These are phyloP conservation scores for Eupithecia pulchellata DNA, from an alignment of 2,888 invertebrate species.

Conservation along the genomic window DNA sequence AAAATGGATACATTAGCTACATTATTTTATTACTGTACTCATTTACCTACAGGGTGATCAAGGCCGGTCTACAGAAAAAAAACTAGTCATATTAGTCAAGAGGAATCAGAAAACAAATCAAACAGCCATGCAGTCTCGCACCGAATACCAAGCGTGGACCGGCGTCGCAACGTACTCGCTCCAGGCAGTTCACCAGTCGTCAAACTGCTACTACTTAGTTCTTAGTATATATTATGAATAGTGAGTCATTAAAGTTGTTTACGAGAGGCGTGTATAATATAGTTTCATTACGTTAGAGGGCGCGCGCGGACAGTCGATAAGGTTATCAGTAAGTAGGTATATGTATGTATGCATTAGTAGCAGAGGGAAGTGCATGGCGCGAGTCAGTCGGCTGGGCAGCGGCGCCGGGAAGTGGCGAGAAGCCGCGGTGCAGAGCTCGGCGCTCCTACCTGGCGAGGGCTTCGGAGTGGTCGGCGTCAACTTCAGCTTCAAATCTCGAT, in stretches of 20 bases:
- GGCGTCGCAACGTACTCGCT: slow-evolving; percentile 27
- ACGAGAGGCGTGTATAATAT: neutral
- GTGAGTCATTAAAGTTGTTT: neutral
- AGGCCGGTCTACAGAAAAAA: slow-evolving; percentile 76
- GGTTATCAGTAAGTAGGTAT: slow-evolving; percentile 9
- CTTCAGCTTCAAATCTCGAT: slow-evolving; percentile 88
- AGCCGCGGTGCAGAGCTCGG: slow-evolving; percentile 50
- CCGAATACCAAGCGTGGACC: slow-evolving; percentile 66
- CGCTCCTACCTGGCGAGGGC: slow-evolving; percentile 88
- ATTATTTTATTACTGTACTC: slow-evolving; percentile 35
- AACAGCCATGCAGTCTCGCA: slow-evolving; percentile 76
- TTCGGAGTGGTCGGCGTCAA: slow-evolving; percentile 88
- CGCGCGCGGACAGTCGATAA: neutral
- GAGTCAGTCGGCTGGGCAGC: slow-evolving; percentile 13
- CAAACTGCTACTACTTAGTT: neutral
- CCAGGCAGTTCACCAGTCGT: slow-evolving; percentile 27
- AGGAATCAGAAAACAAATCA: slow-evolving; percentile 58
- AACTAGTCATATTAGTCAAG: slow-evolving; percentile 72
- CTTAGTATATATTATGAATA: neutral
- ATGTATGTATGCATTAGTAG: neutral
- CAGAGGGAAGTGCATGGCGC: slow-evolving; percentile 21
- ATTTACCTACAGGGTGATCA: slow-evolving; percentile 71
- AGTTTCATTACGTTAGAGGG: neutral
- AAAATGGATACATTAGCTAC: slow-evolving; percentile 66
- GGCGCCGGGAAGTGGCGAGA: slow-evolving; percentile 31